Base-by-base conservation (phyloP, 2,113 vertebrate genomes). In the Cygnus buccinator region DNA sequence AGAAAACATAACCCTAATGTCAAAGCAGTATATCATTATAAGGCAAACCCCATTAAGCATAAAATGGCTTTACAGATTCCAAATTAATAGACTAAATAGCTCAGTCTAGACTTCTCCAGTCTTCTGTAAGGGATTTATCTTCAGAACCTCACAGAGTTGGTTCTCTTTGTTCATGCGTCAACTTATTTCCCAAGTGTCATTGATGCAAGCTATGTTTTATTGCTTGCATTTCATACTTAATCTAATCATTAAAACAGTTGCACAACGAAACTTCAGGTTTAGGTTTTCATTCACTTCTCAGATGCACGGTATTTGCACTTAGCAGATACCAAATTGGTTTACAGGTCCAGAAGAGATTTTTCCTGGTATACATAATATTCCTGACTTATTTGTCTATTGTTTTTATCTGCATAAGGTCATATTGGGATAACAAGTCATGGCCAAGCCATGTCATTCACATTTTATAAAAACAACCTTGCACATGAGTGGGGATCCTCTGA, bases 31-130 rank as follows among this genome's bases (percentile, higher is more conserved):
- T n/a, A 77, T 59, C 83, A 73, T 73, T 90, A 71, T 26, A 75
- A 93, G 22, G 28, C 73, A 93, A 93, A 84, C 50, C 52, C 58
- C 84, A 67, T 15, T 71, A 76, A 86, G n/a, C 43, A 87, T 55
- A 43, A 90, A 80, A 74, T 43, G 14, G 37, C 35, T 48, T 74
- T 91, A 62, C 22, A 61, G 57, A 48, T 44, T 28, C n/a, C 65
- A 87, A 87, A 93, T 89, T 92, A 90, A 93, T 91, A 92, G 35
- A 59, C 44, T 62, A 33, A 94, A 87, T 82, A 72, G 29, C 54
- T 87, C 61, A 52, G 80, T 95, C 90, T 90, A 86, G 89, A 73
- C 72, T 74, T 48, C n/a, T 66, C 41, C 31, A 63, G 16, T 44
- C 5, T 23, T 54, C 31, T 79, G 39, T 66, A 78, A 78, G 37